A percentile compares a stretch with the other conserved stretches of the same genome.
These are phyloP conservation scores for Octodon degus DNA, from an alignment of 2,113 vertebrate genomes.

Conservation along the genomic window DNA sequence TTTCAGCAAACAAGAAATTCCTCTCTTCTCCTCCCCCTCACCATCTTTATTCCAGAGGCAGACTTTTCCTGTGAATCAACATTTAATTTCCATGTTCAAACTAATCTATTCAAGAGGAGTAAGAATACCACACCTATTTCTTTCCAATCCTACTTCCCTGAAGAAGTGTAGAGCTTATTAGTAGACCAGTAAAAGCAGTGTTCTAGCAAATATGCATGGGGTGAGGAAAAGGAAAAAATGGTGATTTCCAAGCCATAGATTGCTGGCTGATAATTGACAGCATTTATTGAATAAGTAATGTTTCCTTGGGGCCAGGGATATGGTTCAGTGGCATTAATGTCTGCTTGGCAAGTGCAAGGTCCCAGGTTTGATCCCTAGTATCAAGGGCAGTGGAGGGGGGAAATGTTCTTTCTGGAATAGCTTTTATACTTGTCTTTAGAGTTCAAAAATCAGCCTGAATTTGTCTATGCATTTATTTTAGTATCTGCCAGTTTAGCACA, in stretches of 20 bases:
- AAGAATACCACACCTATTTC: background rate
- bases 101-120: background rate
- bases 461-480: background rate
- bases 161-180: background rate
- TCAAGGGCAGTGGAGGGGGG: too few species aligned
- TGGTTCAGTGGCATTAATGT: too few species aligned
- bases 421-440: slow-evolving; percentile 11
- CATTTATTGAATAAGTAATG: background rate
- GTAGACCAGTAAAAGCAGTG: background rate
- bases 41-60: background rate
- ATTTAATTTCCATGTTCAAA: background rate
- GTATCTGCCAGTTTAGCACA: background rate
- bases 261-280: background rate
- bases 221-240: background rate
- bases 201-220: background rate
- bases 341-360: too few species aligned
- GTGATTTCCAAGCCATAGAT: background rate
- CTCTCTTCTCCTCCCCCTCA: background rate
- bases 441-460: background rate
- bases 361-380: too few species aligned
- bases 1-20: background rate
- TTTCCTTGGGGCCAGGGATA: too few species aligned
- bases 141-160: background rate
- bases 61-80: background rate
- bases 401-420: background rate